Evolutionary conservation across 2,113 vertebrate genomes (phyloP).

Genomic region (Podarcis cretensis): DNA sequence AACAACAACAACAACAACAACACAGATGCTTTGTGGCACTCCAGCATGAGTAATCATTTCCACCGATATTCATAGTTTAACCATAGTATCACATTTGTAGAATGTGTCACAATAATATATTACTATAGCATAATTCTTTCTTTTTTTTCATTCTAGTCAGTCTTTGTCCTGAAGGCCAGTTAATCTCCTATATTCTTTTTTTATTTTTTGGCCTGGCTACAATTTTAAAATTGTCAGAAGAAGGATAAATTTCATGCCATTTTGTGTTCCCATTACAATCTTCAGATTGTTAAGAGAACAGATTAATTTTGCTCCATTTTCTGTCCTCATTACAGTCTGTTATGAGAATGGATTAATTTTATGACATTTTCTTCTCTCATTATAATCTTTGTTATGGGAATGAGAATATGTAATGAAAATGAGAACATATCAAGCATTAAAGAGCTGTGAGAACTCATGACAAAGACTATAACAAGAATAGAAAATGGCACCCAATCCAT

Average conservation of each 20-base stretch:
- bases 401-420: constrained; percentile 75
- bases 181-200: constrained; percentile 69
- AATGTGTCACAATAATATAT: constrained; percentile 36
- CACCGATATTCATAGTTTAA: neutral
- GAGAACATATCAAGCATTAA: constrained; percentile 74
- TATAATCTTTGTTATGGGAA: constrained; percentile 80
- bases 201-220: constrained; percentile 22
- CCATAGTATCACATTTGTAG: constrained; percentile 9
- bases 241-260: constrained; percentile 78
- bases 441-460: constrained; percentile 68
- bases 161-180: constrained; percentile 62
- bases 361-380: constrained; percentile 80
- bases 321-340: constrained; percentile 75
- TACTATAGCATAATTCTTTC: constrained; percentile 51
- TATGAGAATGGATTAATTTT: constrained; percentile 82
- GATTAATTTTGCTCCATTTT: constrained; percentile 81
- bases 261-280: constrained; percentile 78
- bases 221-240: constrained; percentile 75
- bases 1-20: neutral
- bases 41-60: constrained; percentile 53
- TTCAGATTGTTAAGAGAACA: constrained; percentile 75
- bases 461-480: constrained; percentile 70
- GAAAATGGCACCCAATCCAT: constrained; percentile 64
- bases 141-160: constrained; percentile 47
- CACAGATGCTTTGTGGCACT: constrained; percentile 17